These are phyloP conservation scores for Ophion ellenae DNA, from an alignment of 2,888 invertebrate species.

Conservation along the genomic window DNA sequence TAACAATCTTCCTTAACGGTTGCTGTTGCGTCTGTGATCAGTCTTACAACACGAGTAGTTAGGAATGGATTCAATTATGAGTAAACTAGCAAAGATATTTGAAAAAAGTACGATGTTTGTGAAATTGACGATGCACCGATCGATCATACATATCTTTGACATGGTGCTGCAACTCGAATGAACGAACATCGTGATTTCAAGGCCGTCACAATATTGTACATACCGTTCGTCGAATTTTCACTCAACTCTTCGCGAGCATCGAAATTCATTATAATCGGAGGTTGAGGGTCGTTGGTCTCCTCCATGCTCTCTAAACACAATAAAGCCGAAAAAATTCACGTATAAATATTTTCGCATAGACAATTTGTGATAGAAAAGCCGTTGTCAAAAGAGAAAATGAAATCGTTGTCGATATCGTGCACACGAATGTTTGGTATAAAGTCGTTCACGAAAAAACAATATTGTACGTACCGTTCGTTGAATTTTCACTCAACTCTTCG, in stretches of 20 bases:
- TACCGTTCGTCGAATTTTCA: slow-evolving; percentile 78
- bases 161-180: background rate
- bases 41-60: background rate
- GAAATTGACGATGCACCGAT: background rate
- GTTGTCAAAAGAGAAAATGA: slow-evolving; percentile 57
- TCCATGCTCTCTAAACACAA: slow-evolving; percentile 75
- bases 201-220: slow-evolving; percentile 36
- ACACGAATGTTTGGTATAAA: slow-evolving; percentile 47
- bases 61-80: background rate
- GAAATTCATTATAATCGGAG: slow-evolving; percentile 77
- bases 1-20: background rate
- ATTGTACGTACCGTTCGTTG: slow-evolving; percentile 75
- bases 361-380: slow-evolving; percentile 48
- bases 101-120: background rate
- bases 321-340: slow-evolving; percentile 30
- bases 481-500: slow-evolving; percentile 75
- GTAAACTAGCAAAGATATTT: background rate
- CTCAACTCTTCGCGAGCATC: slow-evolving; percentile 77
- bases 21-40: background rate
- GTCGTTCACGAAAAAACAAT: slow-evolving; percentile 45
- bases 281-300: slow-evolving; percentile 73
- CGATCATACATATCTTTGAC: background rate
- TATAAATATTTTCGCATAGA: background rate
- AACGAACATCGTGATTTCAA: background rate
- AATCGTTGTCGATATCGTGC: slow-evolving; percentile 46